Evolutionary conservation across 2,888 invertebrate species (phyloP).

Genomic region (Blastobasis lacticolella): DNA sequence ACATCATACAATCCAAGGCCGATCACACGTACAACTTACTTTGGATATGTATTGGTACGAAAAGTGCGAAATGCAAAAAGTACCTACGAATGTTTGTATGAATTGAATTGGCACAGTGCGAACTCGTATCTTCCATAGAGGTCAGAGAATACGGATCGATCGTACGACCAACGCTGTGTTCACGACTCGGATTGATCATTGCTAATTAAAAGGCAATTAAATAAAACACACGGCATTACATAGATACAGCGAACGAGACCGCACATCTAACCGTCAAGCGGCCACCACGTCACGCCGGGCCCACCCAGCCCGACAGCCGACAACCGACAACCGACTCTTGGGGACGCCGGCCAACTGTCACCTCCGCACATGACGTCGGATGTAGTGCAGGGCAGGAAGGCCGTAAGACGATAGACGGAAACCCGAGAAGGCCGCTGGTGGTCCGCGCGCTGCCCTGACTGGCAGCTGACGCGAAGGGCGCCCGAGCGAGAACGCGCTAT

Average conservation of each 20-base stretch:
- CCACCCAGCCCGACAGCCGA: conserved; percentile 14
- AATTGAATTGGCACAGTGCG: too few relatives aligned
- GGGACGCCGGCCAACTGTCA: conserved; percentile 23
- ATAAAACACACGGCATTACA: too few relatives aligned
- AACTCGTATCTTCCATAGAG: too few relatives aligned
- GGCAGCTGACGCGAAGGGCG: conserved; percentile 70
- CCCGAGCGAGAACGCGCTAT: conserved; percentile 71
- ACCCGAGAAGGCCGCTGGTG: conserved; percentile 62
- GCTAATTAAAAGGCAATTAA: too few relatives aligned
- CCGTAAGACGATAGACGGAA: conserved; percentile 68
- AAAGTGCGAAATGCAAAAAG: too few relatives aligned
- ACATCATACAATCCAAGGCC: not conserved
- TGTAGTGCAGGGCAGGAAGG: conserved; percentile 63
- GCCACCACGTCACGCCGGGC: conserved; percentile 3
- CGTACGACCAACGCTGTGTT: too few relatives aligned
- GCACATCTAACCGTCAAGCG: not conserved
- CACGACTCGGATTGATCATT: too few relatives aligned
- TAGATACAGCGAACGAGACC: too few relatives aligned
- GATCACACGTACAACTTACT: too few relatives aligned
- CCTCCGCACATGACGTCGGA: conserved; percentile 51
- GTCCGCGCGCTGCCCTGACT: conserved; percentile 57
- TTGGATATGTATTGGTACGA: too few relatives aligned
- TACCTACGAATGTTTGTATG: too few relatives aligned
- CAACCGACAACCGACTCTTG: conserved; percentile 36
- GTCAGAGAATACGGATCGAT: too few relatives aligned